Evolutionary conservation across 30 jellyfish, hydroid and myxozoan species (phyloP).

Genomic region (Aurelia sp.): DNA sequence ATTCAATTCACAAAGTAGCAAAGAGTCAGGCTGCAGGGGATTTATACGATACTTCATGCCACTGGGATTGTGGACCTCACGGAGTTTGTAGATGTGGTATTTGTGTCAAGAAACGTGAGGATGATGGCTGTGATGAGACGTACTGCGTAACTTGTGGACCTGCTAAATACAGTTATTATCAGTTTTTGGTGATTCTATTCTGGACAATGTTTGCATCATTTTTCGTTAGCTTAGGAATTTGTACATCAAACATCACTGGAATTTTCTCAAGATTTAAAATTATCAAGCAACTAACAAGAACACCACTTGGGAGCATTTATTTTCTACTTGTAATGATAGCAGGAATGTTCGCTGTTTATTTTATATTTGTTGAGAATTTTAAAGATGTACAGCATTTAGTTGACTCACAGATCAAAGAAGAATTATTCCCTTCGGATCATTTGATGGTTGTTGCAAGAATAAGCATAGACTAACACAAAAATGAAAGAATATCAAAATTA

Average conservation of each 20-base stretch:
- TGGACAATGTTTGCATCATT: neutral
- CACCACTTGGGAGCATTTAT: slow-evolving; percentile 15
- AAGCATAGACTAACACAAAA: neutral
- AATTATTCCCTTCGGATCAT: slow-evolving; percentile 84
- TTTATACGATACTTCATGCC: slow-evolving; percentile 66
- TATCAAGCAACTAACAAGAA: slow-evolving; percentile 39
- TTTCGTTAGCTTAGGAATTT: slow-evolving; percentile 5
- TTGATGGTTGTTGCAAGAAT: slow-evolving; percentile 80
- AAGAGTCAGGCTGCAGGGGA: slow-evolving; percentile 18
- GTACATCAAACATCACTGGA: slow-evolving; percentile 1
- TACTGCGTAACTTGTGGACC: slow-evolving; percentile 78
- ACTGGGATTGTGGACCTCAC: slow-evolving; percentile 96
- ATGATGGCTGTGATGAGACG: slow-evolving; percentile 44
- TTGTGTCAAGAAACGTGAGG: slow-evolving; percentile 62
- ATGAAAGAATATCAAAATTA: neutral
- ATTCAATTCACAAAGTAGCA: slow-evolving; percentile 49
- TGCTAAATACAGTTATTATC: slow-evolving; percentile 35
- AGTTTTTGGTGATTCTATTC: slow-evolving; percentile 21
- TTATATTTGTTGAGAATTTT: neutral
- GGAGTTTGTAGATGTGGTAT: slow-evolving; percentile 91
- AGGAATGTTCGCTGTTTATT: slow-evolving; percentile 7
- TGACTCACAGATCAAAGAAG: slow-evolving; percentile 76
- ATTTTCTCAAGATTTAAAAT: slow-evolving; percentile 8
- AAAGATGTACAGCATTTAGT: slow-evolving; percentile 56
- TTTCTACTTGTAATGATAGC: slow-evolving; percentile 9